These are phyloP conservation scores for Ichneumoninae sp. DNA, from an alignment of 2,888 invertebrate species.

Conservation along the genomic window DNA sequence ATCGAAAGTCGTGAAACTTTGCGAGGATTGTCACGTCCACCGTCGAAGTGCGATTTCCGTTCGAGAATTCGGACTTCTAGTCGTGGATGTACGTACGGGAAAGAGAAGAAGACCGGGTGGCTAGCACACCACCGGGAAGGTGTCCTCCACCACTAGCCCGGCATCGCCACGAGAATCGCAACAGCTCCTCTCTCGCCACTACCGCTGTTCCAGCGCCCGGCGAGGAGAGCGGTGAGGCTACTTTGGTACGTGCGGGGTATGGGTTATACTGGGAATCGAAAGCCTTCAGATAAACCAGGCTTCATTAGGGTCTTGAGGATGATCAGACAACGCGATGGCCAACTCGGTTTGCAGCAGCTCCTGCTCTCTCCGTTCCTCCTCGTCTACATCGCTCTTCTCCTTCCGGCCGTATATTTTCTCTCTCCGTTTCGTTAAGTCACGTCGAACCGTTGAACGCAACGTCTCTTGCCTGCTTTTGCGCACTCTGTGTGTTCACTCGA, in stretches of 20 bases:
- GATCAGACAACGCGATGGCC: slow-evolving; percentile 84
- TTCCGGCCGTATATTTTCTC: slow-evolving; percentile 35
- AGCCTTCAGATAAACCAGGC: slow-evolving; percentile 84
- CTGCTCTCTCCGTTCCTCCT: slow-evolving; percentile 52
- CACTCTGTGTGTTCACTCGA: slow-evolving; percentile 39
- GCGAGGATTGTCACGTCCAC: not conserved
- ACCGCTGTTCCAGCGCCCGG: slow-evolving; percentile 52
- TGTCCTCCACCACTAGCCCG: slow-evolving; percentile 79
- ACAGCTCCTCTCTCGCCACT: slow-evolving; percentile 41
- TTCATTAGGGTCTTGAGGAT: slow-evolving; percentile 84
- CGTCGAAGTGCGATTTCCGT: slow-evolving; percentile 14
- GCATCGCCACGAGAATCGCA: slow-evolving; percentile 54
- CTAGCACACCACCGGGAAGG: slow-evolving; percentile 81
- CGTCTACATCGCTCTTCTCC: slow-evolving; percentile 34
- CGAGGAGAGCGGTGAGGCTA: slow-evolving; percentile 16
- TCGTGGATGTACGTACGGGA: slow-evolving; percentile 79
- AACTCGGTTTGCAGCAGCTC: slow-evolving; percentile 71
- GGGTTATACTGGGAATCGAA: slow-evolving; percentile 84
- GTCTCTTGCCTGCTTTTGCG: slow-evolving; percentile 44
- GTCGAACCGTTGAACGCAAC: slow-evolving; percentile 54
- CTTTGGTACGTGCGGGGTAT: slow-evolving; percentile 79
- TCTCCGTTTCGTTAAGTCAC: slow-evolving; percentile 37
- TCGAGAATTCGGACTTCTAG: slow-evolving; percentile 76
- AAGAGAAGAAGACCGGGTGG: slow-evolving; percentile 65
- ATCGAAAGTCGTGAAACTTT: not conserved